phyloP scores from a whole-genome alignment of 1,140 invertebrate genomes.

The Sitodiplosis mosellana region DNA sequence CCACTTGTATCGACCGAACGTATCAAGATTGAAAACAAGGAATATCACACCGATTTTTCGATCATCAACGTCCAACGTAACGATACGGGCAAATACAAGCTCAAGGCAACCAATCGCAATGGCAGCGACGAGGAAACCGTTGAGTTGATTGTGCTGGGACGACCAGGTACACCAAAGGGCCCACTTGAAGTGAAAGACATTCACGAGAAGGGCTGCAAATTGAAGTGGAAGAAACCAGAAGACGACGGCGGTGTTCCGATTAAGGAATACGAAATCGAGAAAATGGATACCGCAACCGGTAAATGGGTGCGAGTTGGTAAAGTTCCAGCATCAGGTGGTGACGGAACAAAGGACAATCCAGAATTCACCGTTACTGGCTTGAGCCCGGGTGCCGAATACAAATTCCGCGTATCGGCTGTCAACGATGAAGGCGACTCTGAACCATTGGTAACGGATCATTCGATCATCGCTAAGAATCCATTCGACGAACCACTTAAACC shows the following conservation, averaged over 20 bases:
- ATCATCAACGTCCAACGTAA: slow-evolving; percentile 65
- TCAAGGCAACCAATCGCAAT: slow-evolving; percentile 75
- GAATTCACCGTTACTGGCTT: slow-evolving; percentile 77
- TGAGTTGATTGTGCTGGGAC: slow-evolving; percentile 77
- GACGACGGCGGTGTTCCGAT: slow-evolving; percentile 88
- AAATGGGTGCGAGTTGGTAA: slow-evolving; percentile 78
- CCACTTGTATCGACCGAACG: slow-evolving; percentile 63
- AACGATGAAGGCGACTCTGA: slow-evolving; percentile 95
- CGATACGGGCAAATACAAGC: slow-evolving; percentile 81
- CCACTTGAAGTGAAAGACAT: slow-evolving; percentile 76
- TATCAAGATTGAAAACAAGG: slow-evolving; percentile 74
- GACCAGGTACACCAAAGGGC: slow-evolving; percentile 69
- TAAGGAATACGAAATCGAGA: slow-evolving; percentile 88
- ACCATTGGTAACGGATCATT: slow-evolving; percentile 65
- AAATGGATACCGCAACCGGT: slow-evolving; percentile 75
- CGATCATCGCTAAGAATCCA: slow-evolving; percentile 88
- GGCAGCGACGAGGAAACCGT: slow-evolving; percentile 79
- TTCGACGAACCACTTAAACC: slow-evolving; percentile 78
- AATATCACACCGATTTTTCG: slow-evolving; percentile 80
- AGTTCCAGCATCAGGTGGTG: slow-evolving; percentile 29
- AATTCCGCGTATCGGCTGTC: slow-evolving; percentile 87
- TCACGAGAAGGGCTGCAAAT: slow-evolving; percentile 67
- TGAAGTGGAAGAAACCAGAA: slow-evolving; percentile 79
- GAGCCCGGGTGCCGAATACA: slow-evolving; percentile 81
- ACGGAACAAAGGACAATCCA: slow-evolving; percentile 50